Evolutionary conservation across 1,140 invertebrate genomes (phyloP).

Genomic region (Cyphomyrmex costatus): DNA sequence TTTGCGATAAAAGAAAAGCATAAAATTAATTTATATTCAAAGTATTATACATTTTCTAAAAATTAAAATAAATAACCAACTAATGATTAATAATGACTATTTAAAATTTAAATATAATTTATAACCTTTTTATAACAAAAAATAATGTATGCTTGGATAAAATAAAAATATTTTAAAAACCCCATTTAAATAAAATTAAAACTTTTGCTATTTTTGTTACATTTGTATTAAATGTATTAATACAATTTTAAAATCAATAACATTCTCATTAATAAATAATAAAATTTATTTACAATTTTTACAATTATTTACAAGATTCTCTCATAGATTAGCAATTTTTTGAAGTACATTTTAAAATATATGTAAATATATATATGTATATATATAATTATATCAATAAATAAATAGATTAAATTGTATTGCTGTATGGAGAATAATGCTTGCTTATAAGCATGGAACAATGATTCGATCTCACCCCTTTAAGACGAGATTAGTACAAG

Average conservation of each 20-base stretch:
- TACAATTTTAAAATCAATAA: not conserved
- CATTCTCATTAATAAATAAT: not conserved
- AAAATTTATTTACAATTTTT: not conserved
- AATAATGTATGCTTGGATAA: not conserved
- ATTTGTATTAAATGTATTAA: not conserved
- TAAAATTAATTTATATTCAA: conserved; percentile 57
- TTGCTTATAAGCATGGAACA: not conserved
- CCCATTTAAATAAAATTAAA: not conserved
- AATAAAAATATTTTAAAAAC: not conserved
- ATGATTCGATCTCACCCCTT: conserved; percentile 23
- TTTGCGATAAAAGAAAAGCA: not conserved
- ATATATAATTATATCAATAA: not conserved
- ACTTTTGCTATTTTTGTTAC: not conserved
- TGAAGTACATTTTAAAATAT: not conserved
- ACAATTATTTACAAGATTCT: not conserved
- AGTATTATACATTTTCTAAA: not conserved
- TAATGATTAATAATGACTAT: not conserved
- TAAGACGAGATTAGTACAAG: conserved; percentile 32
- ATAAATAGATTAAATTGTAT: conserved; percentile 29
- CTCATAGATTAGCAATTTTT: not conserved
- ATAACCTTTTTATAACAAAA: not conserved
- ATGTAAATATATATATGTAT: not conserved
- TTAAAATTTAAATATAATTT: not conserved
- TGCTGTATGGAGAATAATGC: not conserved
- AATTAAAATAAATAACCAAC: not conserved